Conservation (phyloP, 2,888 invertebrate species). For the Serrognathus titanus region DNA sequence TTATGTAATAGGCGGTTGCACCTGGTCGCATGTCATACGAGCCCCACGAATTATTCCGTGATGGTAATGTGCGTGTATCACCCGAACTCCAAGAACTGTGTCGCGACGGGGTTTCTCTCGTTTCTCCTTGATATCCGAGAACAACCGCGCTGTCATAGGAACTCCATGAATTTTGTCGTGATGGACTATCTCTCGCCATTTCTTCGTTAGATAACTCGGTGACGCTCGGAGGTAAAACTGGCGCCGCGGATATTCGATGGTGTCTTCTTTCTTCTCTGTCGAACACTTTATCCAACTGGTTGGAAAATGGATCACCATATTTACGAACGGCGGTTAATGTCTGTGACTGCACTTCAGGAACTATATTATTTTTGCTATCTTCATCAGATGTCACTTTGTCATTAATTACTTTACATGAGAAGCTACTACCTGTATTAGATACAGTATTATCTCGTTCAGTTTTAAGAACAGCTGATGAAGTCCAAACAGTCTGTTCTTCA, state of each 20-base stretch:
- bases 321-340: conserved; percentile 53
- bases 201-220: conserved; percentile 32
- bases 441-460: conserved; percentile 26
- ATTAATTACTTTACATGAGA: neutral
- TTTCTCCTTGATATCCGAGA: conserved; percentile 54
- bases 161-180: conserved; percentile 74
- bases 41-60: conserved; percentile 69
- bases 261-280: conserved; percentile 62
- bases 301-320: conserved; percentile 64
- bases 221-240: conserved; percentile 44
- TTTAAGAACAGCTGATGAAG: conserved; percentile 45
- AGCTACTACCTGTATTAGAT: conserved; percentile 23
- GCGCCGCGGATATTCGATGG: conserved; percentile 40
- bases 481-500: conserved; percentile 48
- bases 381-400: conserved; percentile 36
- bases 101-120: conserved; percentile 63
- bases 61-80: conserved; percentile 62
- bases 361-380: conserved; percentile 33
- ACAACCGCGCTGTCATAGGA: conserved; percentile 75
- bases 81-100: conserved; percentile 83
- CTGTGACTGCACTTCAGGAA: conserved; percentile 45
- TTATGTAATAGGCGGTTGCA: conserved; percentile 37
- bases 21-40: conserved; percentile 62
- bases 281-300: conserved; percentile 67
- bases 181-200: conserved; percentile 52